Base-by-base conservation (phyloP, 2,888 invertebrate genomes). In the Melipona bicolor region DNA sequence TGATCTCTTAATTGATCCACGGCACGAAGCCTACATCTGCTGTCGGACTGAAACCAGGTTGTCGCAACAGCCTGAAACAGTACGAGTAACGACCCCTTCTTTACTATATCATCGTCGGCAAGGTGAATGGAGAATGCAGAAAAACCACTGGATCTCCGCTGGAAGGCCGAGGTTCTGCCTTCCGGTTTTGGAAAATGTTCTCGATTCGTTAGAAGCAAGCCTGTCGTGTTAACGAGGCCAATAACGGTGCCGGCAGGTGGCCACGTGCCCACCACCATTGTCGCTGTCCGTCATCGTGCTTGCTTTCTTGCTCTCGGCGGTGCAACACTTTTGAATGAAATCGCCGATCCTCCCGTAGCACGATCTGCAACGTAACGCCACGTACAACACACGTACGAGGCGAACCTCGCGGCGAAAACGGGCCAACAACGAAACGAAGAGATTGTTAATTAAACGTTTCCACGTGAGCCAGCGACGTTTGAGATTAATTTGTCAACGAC, bases 221-320 rank as follows among this genome's bases (percentile, higher is more conserved):
- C 75, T 87, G 85, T 82, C 81, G 87, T 84, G 81, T 91, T 92
- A 92, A 93, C 90, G 92, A 91, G 89, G 90, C 85, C 90, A 90
- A 91, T 93, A 93, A 92, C 91, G 91, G 90, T 90, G 88, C 85
- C 82, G 91, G 92, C 93, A 92, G 92, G 92, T 93, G 32, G 92
- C 87, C 90, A 86, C 87, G 83, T 88, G 85, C 78, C 83, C 73
- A 59, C 83, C 73, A 59, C 71, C 67, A 72, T 72, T 65, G 77
- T 70, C 80, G 70, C 70, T 69, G 81, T 64, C 70, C 62, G 52
- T 77, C 86, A 80, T 83, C 82, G 27, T 62, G 50, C 85, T 61
- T 83, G 79, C 69, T 90, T 87, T 86, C 86, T 86, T 82, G 73
- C 82, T 67, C 17, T 68, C n/a, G 52, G 11, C 61, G 54, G 56